Base-by-base conservation (phyloP, 2,113 vertebrate genomes). In the Pholis gunnellus region DNA sequence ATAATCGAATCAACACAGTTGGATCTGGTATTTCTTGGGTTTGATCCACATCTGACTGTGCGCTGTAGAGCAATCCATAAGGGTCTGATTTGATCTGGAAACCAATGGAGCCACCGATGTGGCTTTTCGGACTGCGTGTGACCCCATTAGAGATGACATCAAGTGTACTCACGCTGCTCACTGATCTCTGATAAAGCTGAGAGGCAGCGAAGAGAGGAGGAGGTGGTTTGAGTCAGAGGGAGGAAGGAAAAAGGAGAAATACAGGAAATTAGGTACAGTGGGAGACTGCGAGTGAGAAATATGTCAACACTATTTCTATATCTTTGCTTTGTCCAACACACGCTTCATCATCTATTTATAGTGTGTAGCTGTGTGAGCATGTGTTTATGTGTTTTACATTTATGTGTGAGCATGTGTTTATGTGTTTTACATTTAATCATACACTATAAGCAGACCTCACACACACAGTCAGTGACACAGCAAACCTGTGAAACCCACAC, bases 111-210 rank as follows among this genome's bases (percentile, higher is more conserved):
- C 6, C 1, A 15, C 66, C 38, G 42, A 14, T 31, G 29, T 38
- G 70, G 52, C 40, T 38, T 38, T 52, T 17, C 20, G 18, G 14
- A 38, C 42, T 13, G 46, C 67, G 7, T 72, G 27, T 68, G 44
- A 82, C 64, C 56, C 52, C 15, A 44, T 74, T 72, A 75, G 7
- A 80, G 59, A 72, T 40, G 25, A 52, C 20, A 75, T 68, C n/a
- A 42, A 34, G 72, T 22, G n/a, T 71, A 89, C 94, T 95, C 83
- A 95, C 94, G 89, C 60, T 89, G 76, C 74, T 44, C 80, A 78
- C 56, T 81, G 72, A 82, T 29, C 31, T 92, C 90, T 54, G 84
- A 6, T 17, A 29, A 86, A 79, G 88, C 94, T 92, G 86, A 76
- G 27, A 65, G 57, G 17, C 36, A 69, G n/a, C 5, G 13, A 65